phyloP scores from a whole-genome alignment of 2,888 invertebrate species.

The Ochropacha duplaris region DNA sequence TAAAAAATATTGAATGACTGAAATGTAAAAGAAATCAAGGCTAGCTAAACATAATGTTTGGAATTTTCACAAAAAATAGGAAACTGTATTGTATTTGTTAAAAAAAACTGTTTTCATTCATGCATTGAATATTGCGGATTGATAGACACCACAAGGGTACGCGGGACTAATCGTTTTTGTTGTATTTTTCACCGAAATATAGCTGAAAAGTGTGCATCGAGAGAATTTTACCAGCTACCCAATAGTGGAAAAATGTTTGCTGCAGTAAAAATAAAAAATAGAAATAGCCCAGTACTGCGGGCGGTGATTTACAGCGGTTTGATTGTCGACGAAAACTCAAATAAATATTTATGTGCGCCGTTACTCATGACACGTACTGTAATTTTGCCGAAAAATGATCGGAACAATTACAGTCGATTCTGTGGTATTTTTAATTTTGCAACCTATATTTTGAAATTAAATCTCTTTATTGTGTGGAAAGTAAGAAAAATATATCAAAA shows the following conservation, averaged over 20 bases:
- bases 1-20: too few relatives aligned
- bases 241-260: slow-evolving; percentile 30
- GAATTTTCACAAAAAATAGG: too few relatives aligned
- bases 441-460: too few relatives aligned
- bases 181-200: neutral
- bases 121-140: neutral
- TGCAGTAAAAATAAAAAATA: slow-evolving; percentile 21
- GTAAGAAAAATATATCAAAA: too few relatives aligned
- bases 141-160: neutral
- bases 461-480: too few relatives aligned
- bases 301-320: slow-evolving; percentile 49
- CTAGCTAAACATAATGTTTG: too few relatives aligned
- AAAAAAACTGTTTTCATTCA: too few relatives aligned
- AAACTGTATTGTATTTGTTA: too few relatives aligned
- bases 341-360: slow-evolving; percentile 40
- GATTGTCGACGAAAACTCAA: slow-evolving; percentile 49
- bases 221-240: neutral
- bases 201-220: neutral
- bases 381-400: slow-evolving; percentile 24
- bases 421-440: neutral
- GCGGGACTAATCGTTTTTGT: neutral
- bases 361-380: slow-evolving; percentile 32
- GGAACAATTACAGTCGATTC: neutral
- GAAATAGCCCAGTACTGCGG: slow-evolving; percentile 16
- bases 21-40: too few relatives aligned